Conservation (phyloP, 2,888 invertebrate genomes). For the Chorisops tibialis region DNA sequence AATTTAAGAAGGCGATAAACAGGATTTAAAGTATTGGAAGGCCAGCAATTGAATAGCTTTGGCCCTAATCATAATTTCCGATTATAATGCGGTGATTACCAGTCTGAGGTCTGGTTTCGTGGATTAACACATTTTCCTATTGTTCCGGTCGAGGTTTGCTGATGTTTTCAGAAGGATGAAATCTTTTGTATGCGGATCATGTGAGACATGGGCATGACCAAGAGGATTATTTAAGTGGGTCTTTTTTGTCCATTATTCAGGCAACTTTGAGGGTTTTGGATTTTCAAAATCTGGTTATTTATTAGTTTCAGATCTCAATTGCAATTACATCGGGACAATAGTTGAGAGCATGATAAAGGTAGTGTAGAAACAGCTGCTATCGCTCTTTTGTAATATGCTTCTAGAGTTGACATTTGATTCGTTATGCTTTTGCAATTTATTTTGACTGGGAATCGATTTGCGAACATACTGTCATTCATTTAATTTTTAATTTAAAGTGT, state of each 20-base stretch:
- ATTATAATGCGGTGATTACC: conserved; percentile 20
- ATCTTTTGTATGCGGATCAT: conserved; percentile 5
- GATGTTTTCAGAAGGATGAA: conserved; percentile 16
- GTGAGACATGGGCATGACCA: conserved; percentile 24
- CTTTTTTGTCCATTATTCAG: not conserved
- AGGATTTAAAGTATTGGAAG: conserved; percentile 4
- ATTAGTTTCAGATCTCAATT: conserved; percentile 23
- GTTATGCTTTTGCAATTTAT: conserved; percentile 2
- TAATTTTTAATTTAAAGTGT: too few species aligned
- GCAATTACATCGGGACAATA: conserved; percentile 16
- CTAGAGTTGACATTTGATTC: not conserved
- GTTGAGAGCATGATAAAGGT: too few species aligned
- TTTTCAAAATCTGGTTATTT: conserved; percentile 20
- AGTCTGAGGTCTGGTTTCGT: conserved; percentile 22
- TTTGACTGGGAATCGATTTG: not conserved
- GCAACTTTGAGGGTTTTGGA: not conserved
- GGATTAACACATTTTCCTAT: conserved; percentile 23
- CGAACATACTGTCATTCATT: too few species aligned
- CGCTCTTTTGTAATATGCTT: not conserved
- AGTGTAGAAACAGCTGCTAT: not conserved
- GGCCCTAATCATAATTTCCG: conserved; percentile 19
- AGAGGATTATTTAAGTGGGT: conserved; percentile 15
- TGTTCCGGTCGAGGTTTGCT: conserved; percentile 12
- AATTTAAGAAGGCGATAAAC: conserved; percentile 21
- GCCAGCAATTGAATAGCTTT: conserved; percentile 2